These are phyloP conservation scores for Hystrix cristata DNA, from an alignment of 2,113 vertebrate species.

Conservation along the genomic window DNA sequence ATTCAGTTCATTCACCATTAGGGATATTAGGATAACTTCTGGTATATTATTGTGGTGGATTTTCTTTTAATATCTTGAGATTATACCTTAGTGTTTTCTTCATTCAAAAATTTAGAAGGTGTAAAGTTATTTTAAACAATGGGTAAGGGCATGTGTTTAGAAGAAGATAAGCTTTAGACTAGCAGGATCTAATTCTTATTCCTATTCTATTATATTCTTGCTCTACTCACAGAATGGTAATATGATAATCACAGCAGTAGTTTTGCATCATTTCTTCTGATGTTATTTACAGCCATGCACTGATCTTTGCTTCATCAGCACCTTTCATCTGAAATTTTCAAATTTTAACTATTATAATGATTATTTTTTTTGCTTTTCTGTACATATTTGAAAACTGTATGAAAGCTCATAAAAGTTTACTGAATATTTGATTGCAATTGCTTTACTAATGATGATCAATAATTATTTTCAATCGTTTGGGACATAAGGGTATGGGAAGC, in stretches of 20 bases:
- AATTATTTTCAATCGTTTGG: no score
- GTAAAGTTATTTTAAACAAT: not conserved
- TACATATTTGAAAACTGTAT: no score
- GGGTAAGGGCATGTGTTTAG: not conserved
- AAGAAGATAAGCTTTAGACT: not conserved
- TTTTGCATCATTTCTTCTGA: not conserved
- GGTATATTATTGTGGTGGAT: not conserved
- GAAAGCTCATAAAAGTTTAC: no score
- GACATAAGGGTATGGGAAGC: no score
- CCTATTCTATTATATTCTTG: not conserved
- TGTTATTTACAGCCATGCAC: not conserved
- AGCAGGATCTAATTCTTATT: not conserved
- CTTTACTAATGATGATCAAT: no score
- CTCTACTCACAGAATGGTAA: slow-evolving; percentile 5
- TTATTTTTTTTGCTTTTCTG: slow-evolving; percentile 37
- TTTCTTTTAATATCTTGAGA: not conserved
- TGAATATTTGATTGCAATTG: no score
- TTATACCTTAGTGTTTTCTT: not conserved
- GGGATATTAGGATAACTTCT: not conserved
- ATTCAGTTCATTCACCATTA: not conserved
- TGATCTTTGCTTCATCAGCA: not conserved
- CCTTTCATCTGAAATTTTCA: slow-evolving; percentile 44
- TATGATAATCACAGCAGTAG: not conserved
- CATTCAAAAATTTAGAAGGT: not conserved
- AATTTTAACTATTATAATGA: slow-evolving; percentile 12